Evolutionary conservation across 2,113 vertebrate genomes (phyloP).

Genomic region (Garra rufa): DNA sequence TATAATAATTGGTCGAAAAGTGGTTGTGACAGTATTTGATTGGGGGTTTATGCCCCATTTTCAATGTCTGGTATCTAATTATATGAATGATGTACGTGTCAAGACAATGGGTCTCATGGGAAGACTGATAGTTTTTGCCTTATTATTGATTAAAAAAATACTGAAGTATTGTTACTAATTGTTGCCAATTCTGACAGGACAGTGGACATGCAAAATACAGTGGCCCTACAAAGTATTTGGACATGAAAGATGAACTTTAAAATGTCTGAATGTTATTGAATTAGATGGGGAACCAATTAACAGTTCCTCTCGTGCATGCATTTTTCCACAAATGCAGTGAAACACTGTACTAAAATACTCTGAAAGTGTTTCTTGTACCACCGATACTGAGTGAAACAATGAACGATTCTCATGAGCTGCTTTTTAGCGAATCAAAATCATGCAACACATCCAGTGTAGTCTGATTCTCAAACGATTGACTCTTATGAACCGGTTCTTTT

Average conservation of each 20-base stretch:
- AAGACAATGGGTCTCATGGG: slow-evolving; percentile 56
- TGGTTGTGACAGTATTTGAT: slow-evolving; percentile 26
- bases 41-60: not conserved
- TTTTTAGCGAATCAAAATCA: not conserved
- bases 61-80: not conserved
- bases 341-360: not conserved
- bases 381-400: not conserved
- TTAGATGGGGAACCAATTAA: not conserved
- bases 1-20: slow-evolving; percentile 16
- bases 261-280: not conserved
- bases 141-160: slow-evolving; percentile 66
- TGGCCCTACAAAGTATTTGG: not conserved
- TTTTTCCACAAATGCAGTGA: not conserved
- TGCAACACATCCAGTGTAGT: not conserved
- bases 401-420: not conserved
- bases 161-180: not conserved
- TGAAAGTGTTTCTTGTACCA: not conserved
- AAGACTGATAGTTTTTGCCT: slow-evolving; percentile 70
- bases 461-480: not conserved
- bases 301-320: no score
- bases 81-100: slow-evolving; percentile 23
- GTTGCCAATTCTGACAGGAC: slow-evolving; percentile 29
- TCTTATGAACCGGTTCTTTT: not conserved
- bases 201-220: not conserved
- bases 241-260: not conserved